These are phyloP conservation scores for Eulemur rufifrons DNA, from an alignment of 2,113 vertebrate species.

Conservation along the genomic window DNA sequence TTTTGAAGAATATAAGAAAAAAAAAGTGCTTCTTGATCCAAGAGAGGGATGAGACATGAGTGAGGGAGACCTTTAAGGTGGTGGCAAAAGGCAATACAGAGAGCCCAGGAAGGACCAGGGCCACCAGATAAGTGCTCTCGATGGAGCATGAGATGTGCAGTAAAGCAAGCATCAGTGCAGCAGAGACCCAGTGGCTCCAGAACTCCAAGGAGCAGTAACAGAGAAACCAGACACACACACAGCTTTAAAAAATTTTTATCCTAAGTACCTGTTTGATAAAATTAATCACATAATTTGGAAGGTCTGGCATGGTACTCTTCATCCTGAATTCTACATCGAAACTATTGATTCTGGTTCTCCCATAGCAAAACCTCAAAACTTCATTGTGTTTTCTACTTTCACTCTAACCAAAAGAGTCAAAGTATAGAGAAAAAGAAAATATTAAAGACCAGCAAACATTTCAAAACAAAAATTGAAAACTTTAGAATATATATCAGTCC, in stretches of 20 bases:
- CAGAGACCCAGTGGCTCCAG: background rate
- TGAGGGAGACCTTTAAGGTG: background rate
- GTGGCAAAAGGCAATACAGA: background rate
- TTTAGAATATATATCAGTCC: background rate
- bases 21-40: background rate
- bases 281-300: background rate
- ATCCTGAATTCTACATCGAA: background rate
- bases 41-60: background rate
- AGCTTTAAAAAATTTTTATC: background rate
- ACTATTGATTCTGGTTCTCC: background rate
- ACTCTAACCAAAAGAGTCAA: background rate
- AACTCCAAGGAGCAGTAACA: background rate
- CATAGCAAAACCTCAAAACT: background rate
- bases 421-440: background rate
- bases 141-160: background rate
- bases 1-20: background rate
- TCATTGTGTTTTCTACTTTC: background rate
- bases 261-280: background rate
- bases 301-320: background rate
- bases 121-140: background rate
- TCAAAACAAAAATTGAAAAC: background rate
- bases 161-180: background rate
- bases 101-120: background rate
- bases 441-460: background rate
- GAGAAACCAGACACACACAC: background rate